Evolutionary conservation across 1,140 invertebrate species (phyloP).

Genomic region (Nasonia vitripennis): DNA sequence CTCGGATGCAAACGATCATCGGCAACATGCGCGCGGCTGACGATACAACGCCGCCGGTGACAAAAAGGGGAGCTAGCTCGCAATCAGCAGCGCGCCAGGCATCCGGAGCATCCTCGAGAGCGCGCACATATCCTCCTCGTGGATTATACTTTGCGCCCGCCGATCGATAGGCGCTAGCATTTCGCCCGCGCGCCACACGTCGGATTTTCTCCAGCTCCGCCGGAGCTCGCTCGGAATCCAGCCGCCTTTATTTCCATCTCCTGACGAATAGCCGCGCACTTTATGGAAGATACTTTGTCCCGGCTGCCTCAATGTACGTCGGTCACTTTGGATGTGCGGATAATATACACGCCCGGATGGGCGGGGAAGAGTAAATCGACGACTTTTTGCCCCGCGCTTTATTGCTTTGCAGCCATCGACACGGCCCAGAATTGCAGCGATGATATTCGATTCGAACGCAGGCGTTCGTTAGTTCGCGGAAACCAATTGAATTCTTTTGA

Average conservation of each 20-base stretch:
- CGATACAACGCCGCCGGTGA: too few relatives aligned
- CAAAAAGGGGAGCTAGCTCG: neutral
- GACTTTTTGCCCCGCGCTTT: too few relatives aligned
- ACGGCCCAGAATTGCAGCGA: too few relatives aligned
- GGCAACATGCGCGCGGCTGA: too few relatives aligned
- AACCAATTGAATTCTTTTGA: too few relatives aligned
- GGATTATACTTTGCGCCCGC: constrained; percentile 41
- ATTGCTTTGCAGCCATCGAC: too few relatives aligned
- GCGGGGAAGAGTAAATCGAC: too few relatives aligned
- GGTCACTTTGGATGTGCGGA: too few relatives aligned
- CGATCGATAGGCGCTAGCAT: constrained; percentile 36
- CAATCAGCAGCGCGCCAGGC: neutral
- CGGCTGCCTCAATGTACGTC: neutral
- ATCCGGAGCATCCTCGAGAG: constrained; percentile 3
- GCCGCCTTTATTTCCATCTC: constrained; percentile 41
- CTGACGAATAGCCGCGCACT: constrained; percentile 41
- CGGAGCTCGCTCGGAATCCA: constrained; percentile 12
- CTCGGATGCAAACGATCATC: too few relatives aligned
- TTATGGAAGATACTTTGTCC: constrained; percentile 26
- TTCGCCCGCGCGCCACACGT: constrained; percentile 16
- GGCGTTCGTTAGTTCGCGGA: too few relatives aligned
- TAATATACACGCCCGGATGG: too few relatives aligned
- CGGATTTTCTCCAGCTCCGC: constrained; percentile 8
- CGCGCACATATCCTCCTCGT: constrained; percentile 22
- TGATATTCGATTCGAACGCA: too few relatives aligned